Evolutionary conservation across 2,888 invertebrate genomes (phyloP).

Genomic region (Drosophila phalerata): DNA sequence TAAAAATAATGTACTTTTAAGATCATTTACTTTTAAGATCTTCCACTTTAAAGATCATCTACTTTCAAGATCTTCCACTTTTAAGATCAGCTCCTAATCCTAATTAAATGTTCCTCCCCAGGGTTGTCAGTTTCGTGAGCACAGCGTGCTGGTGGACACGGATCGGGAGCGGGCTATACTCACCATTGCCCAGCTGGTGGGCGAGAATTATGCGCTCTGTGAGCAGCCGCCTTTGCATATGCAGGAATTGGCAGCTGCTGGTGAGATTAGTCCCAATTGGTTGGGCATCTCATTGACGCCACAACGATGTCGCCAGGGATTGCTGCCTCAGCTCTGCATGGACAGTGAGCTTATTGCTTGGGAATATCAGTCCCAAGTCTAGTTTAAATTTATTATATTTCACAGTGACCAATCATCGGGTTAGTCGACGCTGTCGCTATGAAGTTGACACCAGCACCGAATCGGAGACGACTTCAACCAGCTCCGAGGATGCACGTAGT

Average conservation of each 20-base stretch:
- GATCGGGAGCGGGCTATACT: conserved; percentile 89
- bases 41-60: no score
- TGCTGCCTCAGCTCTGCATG: conserved; percentile 82
- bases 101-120: conserved; percentile 68
- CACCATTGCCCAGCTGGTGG: conserved; percentile 83
- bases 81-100: no score
- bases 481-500: conserved; percentile 67
- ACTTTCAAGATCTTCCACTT: no score
- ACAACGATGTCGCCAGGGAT: conserved; percentile 83
- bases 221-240: conserved; percentile 78
- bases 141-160: conserved; percentile 88
- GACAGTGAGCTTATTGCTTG: conserved; percentile 54
- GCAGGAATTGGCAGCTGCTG: conserved; percentile 69
- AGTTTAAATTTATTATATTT: no score
- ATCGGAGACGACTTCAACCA: conserved; percentile 81
- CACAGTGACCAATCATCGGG: conserved; percentile 72
- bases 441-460: conserved; percentile 83
- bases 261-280: conserved; percentile 79
- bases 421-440: conserved; percentile 67
- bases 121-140: conserved; percentile 92
- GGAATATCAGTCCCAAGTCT: no score
- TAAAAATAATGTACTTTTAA: no score
- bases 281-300: conserved; percentile 83
- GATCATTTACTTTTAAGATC: no score
- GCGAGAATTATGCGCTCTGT: conserved; percentile 82